These are phyloP conservation scores for Endotricha flammealis DNA, from an alignment of 2,888 invertebrate genomes.

Conservation along the genomic window DNA sequence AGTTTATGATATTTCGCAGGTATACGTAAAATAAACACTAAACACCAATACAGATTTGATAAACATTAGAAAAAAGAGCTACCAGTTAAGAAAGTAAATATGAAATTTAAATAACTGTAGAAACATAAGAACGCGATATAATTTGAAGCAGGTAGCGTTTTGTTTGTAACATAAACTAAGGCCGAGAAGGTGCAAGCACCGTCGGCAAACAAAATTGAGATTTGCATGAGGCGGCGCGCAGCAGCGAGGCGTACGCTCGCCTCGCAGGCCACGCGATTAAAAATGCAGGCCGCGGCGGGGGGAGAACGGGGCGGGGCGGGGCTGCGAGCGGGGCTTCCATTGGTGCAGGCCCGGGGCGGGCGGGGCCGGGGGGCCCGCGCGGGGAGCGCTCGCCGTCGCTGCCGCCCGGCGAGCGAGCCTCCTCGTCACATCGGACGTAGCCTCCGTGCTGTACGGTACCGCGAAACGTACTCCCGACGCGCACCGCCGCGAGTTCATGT, in stretches of 20 bases:
- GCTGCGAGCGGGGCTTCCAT: slow-evolving; percentile 34
- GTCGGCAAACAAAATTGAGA: slow-evolving; percentile 74
- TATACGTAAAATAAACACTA: too few relatives aligned
- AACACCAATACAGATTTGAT: too few relatives aligned
- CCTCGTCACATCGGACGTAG: slow-evolving; percentile 70
- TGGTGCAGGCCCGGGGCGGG: slow-evolving; percentile 37
- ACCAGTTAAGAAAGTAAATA: background rate
- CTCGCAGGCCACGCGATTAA: slow-evolving; percentile 70
- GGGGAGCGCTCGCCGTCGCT: slow-evolving; percentile 43
- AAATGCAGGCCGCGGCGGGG: slow-evolving; percentile 71
- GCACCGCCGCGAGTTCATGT: slow-evolving; percentile 73
- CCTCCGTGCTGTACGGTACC: slow-evolving; percentile 70
- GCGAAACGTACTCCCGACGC: slow-evolving; percentile 53
- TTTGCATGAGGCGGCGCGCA: slow-evolving; percentile 58
- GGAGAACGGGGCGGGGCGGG: slow-evolving; percentile 60
- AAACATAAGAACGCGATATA: slow-evolving; percentile 2
- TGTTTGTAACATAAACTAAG: slow-evolving; percentile 57
- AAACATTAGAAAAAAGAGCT: too few relatives aligned
- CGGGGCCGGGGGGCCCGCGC: slow-evolving; percentile 41
- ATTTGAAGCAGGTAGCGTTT: slow-evolving; percentile 25
- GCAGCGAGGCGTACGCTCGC: slow-evolving; percentile 57
- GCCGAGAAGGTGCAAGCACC: slow-evolving; percentile 58
- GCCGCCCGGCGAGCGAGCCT: slow-evolving; percentile 58
- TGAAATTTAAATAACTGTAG: slow-evolving; percentile 4
- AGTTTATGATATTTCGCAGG: too few relatives aligned